Evolutionary conservation across 2,888 invertebrate genomes (phyloP), one percentile per base, ranked within the genome.

Genomic region (Sphinx pinastri): DNA sequence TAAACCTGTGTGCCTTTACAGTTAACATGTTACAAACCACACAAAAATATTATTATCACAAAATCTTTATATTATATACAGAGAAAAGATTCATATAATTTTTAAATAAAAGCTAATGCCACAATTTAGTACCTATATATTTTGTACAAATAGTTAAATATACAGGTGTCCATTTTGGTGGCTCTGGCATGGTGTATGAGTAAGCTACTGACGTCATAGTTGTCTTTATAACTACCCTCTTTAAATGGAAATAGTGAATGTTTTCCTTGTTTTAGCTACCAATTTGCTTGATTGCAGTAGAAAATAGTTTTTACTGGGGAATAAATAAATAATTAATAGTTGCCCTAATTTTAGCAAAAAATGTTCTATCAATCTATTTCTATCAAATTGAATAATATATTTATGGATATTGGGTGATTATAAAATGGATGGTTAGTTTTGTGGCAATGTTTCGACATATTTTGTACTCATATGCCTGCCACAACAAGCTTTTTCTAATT

Each of bases 101-200:
- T 63, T 49, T 63, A 63, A 63, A 63, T 63, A 49, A 63, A 63
- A 16, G 60, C 19, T 16, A 63, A 63, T 7, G 19, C 60, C 16
- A 6, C 47, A 60, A 60, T 13, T 63, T 63, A 63, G 19, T 60
- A 60, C 60, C 60, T 19, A 60, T 60, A 16, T n/a, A n/a, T n/a
- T 25, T 57, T 60, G 60, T 60, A 47, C n/a, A 60, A 60, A 63
- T 63, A 49, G 16, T 49, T 49, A 49, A 63, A 49, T 49, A 49
- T 19, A 63, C 49, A 63, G 49, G 49, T 63, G 63, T 38, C 58
- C 14, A 58, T 58, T 58, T 58, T 14, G 0, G 2, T 5, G 31
- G 13, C 25, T 25, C 25, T 25, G 25, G 51, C 51, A 51, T 51
- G 51, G 51, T 51, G 4, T 51, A 51, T 51, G 14, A 51, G 51